Percentiles rank a stretch among this genome's conserved stretches.
Conservation (phyloP, 2,888 invertebrate species). For the Tenthredo scrophulariae region DNA sequence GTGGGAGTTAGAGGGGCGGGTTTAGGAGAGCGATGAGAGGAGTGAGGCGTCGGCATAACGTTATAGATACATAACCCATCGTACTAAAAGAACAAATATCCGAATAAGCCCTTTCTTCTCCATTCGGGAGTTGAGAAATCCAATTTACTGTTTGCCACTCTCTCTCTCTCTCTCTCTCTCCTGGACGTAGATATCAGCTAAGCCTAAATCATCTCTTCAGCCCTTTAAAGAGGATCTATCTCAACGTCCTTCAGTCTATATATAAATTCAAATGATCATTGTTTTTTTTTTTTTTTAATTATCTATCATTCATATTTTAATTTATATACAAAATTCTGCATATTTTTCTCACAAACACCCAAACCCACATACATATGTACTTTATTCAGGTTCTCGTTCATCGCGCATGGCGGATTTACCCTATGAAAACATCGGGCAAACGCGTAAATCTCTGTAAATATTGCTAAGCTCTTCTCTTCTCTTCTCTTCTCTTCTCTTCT, state of each 20-base stretch:
- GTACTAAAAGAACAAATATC: slow-evolving; percentile 62
- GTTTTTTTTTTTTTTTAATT: background rate
- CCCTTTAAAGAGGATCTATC: background rate
- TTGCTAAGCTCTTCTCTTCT: slow-evolving; percentile 62
- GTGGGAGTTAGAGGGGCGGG: slow-evolving; percentile 8
- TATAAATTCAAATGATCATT: background rate
- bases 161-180: background rate
- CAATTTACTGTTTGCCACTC: slow-evolving; percentile 62
- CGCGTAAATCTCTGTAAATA: slow-evolving; percentile 70
- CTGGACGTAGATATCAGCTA: background rate
- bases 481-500: background rate
- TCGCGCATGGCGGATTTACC: slow-evolving; percentile 55
- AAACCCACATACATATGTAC: background rate
- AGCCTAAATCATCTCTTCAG: background rate
- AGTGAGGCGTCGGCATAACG: slow-evolving; percentile 14
- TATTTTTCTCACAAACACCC: background rate
- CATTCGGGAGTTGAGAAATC: slow-evolving; percentile 56
- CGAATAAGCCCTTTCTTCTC: slow-evolving; percentile 58
- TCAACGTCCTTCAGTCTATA: background rate
- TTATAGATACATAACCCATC: slow-evolving; percentile 30
- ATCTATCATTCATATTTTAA: background rate
- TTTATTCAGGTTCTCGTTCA: background rate
- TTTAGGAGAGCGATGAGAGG: background rate
- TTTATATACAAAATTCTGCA: background rate
- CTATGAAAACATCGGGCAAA: slow-evolving; percentile 67